Base-by-base conservation (phyloP, 2,888 invertebrate species). In the Acheta domesticus region DNA sequence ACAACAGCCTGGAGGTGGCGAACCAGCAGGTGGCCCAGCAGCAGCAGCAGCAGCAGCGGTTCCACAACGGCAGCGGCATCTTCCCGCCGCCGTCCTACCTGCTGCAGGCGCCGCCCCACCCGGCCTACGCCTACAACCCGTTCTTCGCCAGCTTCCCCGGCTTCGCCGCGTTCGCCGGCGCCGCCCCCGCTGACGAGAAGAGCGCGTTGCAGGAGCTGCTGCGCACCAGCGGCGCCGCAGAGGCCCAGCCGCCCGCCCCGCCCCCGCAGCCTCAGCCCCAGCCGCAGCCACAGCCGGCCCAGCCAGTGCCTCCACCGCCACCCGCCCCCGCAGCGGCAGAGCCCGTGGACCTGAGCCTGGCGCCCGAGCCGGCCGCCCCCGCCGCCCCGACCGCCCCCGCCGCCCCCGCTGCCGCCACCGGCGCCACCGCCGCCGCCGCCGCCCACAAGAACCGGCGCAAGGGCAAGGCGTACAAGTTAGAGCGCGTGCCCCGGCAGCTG, bases 391-490 rank as follows among this genome's bases (percentile, higher is more conserved):
- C n/a, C n/a, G n/a, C n/a, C n/a, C n/a, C n/a, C n/a, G n/a, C n/a
- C n/a, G n/a, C n/a, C n/a, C 16, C 88, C 87, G 77, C 84, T 84
- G 85, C 87, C 1, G 84, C 83, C 14, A 82, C 80, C 79, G 84
- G 82, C 81, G 82, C 81, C 49, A 88, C 89, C 0, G 87, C 87
- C 48, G 88, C 89, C 1, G 87, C 88, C 2, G 81, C 81, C 16
- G 82, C 77, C 14, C 50, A 84, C 77, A 92, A 91, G 83, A 91
- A 91, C 83, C 89, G 96, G 36, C 92, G 97, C 83, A 98, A 97
- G 87, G 96, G 96, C 0, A 93, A 93, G 78, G 95, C 96, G 0
- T 92, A 92, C 84, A 96, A 95, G 84, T 87, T 97, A 79, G 95
- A 96, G 82, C 89, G 90, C 48, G 88, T 90, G 0, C 87, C 88